Evolutionary conservation across 2,113 vertebrate genomes (phyloP), one percentile per base, ranked within the genome.

Genomic region (Cyanoderma ruficeps): DNA sequence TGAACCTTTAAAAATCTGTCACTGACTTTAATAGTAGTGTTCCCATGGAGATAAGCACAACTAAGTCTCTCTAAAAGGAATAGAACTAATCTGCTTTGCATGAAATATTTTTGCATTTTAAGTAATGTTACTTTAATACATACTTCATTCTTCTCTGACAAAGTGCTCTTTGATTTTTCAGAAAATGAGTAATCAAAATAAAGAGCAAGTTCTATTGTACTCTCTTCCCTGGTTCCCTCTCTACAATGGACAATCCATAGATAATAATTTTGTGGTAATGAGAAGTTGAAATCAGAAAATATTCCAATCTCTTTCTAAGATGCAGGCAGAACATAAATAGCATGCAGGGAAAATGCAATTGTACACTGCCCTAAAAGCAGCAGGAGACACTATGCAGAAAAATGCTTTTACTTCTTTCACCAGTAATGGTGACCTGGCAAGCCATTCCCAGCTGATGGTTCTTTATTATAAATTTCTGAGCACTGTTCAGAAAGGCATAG

Each of bases 41-140:
- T 96, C 93, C 96, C 94, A 97, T 96, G 96, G 92, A 92, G 96
- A 96, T 95, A 96, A 95, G 86, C 79, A 89, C 76, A 81, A 92
- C 79, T 71, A 93, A 78, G n/a, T 81, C 94, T 90, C 94, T 87
- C 72, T 90, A 93, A 90, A 92, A 91, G 91, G 74, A 94, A 90
- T 82, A 89, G 53, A 87, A 91, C 31, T 87, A 89, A 95, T 86
- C 92, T 95, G 67, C 80, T 95, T 92, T 92, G 88, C 96, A 92
- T 83, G 50, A 96, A 93, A 91, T 93, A 84, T 91, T 92, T 93
- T 94, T 94, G 91, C 59, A 88, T 95, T 92, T 93, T 91, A 95
- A 96, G 70, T 93, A 93, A 93, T 50, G 69, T 85, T 96, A 72
- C 88, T 91, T 93, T 81, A 89, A 90, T 90, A 57, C 22, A 86